Base-by-base conservation (phyloP, 2,888 invertebrate genomes). In the Scrobipalpa atriplicella region DNA sequence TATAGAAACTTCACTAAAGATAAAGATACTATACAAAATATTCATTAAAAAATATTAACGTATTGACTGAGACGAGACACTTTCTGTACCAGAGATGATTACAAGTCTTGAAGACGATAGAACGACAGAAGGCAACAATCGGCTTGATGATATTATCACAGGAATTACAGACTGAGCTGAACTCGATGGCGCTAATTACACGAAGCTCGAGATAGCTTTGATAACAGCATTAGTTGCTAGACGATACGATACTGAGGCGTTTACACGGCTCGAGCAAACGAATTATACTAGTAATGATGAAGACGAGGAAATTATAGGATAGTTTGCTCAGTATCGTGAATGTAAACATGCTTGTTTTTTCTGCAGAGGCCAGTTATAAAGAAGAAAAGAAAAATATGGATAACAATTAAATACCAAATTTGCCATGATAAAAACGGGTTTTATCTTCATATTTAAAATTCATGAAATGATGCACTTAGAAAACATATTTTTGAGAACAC, bases 91-190 rank as follows among this genome's bases (percentile, higher is more conserved):
- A 43, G 39, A 43, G 13, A n/a, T n/a, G n/a, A 47, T 3, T 47
- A n/a, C 10, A 2, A 2, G 29, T 13, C 43, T 43, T 3, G 6
- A 16, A 47, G 47, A 47, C 47, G 16, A 11, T 29, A 13, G 0
- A 13, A 13, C 13, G 11, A 16, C 47, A 19, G 21, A 56, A 56
- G 21, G 21, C 13, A 56, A 56, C 54, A 56, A 56, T 56, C 54
- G 21, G 29, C 60, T 38, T 36, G 18, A 60, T 39, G 29, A 38
- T 16, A 60, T 60, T 60, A 61, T 41, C 10, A 61, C 39, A 36
- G 41, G 41, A 61, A 41, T 61, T 41, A 41, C 41, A 61, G 61
- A 61, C n/a, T 61, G 16, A 39, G 18, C 18, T 41, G 61, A 39
- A 61, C 38, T 41, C 41, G 39, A 41, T 41, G 18, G 38, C 16